Conservation (phyloP, 1,140 invertebrate genomes). For the Aradophagus sp. region DNA sequence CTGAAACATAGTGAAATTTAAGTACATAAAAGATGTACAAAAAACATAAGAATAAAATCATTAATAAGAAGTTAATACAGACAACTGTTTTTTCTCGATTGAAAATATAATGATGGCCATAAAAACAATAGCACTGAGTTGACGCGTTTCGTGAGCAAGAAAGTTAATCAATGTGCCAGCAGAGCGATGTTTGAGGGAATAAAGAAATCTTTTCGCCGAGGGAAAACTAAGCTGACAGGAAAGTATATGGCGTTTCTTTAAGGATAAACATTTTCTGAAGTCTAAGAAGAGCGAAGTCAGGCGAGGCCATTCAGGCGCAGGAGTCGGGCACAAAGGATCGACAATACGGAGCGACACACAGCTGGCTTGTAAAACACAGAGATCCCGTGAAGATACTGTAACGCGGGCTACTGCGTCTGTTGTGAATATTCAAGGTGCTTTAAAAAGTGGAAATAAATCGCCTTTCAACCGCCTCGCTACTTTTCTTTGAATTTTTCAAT, state of each 20-base stretch:
- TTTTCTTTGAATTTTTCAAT: constrained; percentile 52
- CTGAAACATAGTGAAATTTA: too few species aligned
- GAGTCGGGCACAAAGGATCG: constrained; percentile 64
- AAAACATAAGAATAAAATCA: too few species aligned
- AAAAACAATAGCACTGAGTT: constrained; percentile 15
- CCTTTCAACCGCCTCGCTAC: constrained; percentile 49
- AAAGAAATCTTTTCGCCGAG: constrained; percentile 66
- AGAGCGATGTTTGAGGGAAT: constrained; percentile 37
- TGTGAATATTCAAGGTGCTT: constrained; percentile 48
- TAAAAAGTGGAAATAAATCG: constrained; percentile 58
- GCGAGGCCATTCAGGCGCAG: constrained; percentile 57
- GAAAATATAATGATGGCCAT: too few species aligned
- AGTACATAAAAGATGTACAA: too few species aligned
- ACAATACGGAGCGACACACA: constrained; percentile 70
- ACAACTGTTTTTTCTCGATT: too few species aligned
- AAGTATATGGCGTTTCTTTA: constrained; percentile 56
- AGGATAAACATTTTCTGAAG: constrained; percentile 45
- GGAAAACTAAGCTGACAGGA: constrained; percentile 67
- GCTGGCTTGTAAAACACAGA: constrained; percentile 73
- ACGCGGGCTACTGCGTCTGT: constrained; percentile 54
- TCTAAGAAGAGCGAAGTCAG: constrained; percentile 66
- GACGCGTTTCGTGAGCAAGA: constrained; percentile 12
- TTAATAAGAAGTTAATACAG: too few species aligned
- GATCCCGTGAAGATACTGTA: constrained; percentile 71
- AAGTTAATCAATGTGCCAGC: constrained; percentile 19